Conservation (phyloP, 2,797 vertebrate species). For the Neosilurus mollespiculum region DNA sequence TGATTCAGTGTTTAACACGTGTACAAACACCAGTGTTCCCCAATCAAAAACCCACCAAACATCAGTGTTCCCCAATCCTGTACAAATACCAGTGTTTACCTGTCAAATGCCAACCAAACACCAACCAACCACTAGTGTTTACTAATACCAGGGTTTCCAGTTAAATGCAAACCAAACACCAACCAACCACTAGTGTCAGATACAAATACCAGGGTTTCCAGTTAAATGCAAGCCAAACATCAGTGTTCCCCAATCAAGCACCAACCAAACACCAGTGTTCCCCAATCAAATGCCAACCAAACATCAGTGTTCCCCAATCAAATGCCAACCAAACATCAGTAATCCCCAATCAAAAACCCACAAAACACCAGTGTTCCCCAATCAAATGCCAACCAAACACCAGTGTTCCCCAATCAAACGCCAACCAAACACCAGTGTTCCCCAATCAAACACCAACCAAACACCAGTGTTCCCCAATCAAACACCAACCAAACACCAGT, state of each 20-base stretch:
- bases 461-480: not conserved
- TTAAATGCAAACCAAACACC: no score
- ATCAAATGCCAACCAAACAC: not conserved
- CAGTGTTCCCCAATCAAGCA: no score
- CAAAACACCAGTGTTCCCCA: not conserved
- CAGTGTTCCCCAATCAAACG: not conserved
- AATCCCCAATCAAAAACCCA: not conserved
- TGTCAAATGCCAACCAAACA: no score
- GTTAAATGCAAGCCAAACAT: no score
- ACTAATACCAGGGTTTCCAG: no score
- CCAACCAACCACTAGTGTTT: no score
- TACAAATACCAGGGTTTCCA: no score
- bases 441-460: not conserved
- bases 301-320: not conserved
- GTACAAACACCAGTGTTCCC: not conserved
- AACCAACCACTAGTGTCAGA: no score
- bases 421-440: not conserved
- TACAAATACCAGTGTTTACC: not conserved
- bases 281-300: no score
- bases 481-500: not conserved
- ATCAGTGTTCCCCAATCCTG: not conserved
- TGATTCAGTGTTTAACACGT: not conserved
- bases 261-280: no score
- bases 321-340: not conserved
- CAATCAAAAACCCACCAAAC: not conserved